phyloP scores from a whole-genome alignment of 2,113 vertebrate species.

The Psophia crepitans region DNA sequence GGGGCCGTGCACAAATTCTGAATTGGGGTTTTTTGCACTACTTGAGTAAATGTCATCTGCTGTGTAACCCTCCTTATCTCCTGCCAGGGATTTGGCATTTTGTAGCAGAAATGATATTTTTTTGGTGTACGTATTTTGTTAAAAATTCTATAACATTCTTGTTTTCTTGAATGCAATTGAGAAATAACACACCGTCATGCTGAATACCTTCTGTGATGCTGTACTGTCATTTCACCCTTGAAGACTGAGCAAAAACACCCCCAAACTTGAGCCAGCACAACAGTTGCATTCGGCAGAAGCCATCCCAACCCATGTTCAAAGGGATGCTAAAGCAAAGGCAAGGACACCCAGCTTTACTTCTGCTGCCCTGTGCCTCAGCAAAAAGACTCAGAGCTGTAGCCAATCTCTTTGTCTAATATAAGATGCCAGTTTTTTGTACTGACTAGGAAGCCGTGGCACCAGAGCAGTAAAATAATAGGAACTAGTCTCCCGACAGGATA shows the following conservation, averaged over 20 bases:
- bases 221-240: neutral
- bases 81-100: neutral
- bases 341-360: neutral
- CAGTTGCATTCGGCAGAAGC: neutral
- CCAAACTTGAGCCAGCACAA: neutral
- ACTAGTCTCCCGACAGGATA: neutral
- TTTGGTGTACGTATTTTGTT: neutral
- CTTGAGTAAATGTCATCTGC: constrained; percentile 19
- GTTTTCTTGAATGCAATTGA: neutral
- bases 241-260: neutral
- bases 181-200: neutral
- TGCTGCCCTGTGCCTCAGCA: neutral
- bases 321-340: neutral
- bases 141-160: neutral
- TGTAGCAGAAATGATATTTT: neutral
- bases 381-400: neutral
- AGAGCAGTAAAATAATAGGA: neutral
- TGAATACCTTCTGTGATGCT: neutral
- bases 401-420: neutral
- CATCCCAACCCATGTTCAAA: neutral
- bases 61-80: neutral
- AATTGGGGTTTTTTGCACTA: neutral
- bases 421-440: neutral
- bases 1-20: constrained; percentile 21
- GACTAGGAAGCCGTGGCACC: neutral